These are phyloP conservation scores for Bovichtus variegatus DNA, from an alignment of 2,797 vertebrate species.

Conservation along the genomic window DNA sequence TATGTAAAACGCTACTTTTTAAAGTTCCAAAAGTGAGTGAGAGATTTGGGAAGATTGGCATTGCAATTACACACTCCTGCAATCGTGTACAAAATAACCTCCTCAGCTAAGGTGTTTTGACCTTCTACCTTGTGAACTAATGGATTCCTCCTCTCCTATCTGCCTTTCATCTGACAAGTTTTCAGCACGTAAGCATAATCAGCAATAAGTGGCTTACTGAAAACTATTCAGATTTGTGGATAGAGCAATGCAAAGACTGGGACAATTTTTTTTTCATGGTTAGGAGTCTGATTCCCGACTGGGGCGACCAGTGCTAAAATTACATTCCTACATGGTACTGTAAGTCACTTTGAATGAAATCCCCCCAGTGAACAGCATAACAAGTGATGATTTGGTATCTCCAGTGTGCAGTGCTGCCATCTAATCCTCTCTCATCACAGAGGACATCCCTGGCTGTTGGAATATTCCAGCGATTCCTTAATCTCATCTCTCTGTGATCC, in stretches of 20 bases:
- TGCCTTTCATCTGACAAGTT: slow-evolving; percentile 26
- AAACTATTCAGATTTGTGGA: slow-evolving; percentile 39
- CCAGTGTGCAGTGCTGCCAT: slow-evolving; percentile 43
- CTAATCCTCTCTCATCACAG: slow-evolving; percentile 61
- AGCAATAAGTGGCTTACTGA: slow-evolving; percentile 32
- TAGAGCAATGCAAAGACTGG: background rate
- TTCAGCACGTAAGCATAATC: slow-evolving; percentile 34
- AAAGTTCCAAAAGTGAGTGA: slow-evolving; percentile 20
- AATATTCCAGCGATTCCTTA: slow-evolving; percentile 54
- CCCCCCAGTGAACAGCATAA: slow-evolving; percentile 39
- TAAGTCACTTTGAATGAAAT: slow-evolving; percentile 53
- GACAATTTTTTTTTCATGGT: background rate
- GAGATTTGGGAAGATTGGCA: slow-evolving; percentile 40
- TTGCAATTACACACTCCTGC: slow-evolving; percentile 51
- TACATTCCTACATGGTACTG: slow-evolving; percentile 4
- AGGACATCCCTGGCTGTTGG: slow-evolving; percentile 50
- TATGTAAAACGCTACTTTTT: slow-evolving; percentile 24
- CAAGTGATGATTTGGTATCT: slow-evolving; percentile 68
- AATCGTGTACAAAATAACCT: slow-evolving; percentile 51
- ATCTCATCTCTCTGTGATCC: slow-evolving; percentile 64
- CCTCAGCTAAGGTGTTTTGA: slow-evolving; percentile 23
- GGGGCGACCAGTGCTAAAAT: slow-evolving; percentile 20
- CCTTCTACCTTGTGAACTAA: slow-evolving; percentile 42
- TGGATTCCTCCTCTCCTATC: slow-evolving; percentile 42
- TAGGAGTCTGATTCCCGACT: slow-evolving; percentile 28